phyloP scores from a whole-genome alignment of 2,797 vertebrate species.

The Oreochromis mossambicus region DNA sequence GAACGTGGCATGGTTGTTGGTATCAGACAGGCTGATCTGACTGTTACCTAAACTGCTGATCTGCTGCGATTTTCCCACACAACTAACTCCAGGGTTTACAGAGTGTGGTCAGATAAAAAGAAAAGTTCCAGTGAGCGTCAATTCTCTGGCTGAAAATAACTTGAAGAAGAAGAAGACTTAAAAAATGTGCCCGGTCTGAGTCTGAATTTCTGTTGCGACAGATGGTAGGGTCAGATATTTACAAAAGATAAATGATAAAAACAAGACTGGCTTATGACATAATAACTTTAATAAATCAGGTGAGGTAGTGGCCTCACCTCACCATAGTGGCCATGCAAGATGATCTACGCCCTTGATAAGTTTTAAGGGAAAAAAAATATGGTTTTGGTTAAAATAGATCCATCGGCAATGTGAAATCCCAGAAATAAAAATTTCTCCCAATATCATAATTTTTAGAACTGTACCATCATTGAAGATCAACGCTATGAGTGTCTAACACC shows the following conservation, averaged over 20 bases:
- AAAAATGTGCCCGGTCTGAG: neutral
- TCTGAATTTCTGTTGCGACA: neutral
- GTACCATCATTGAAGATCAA: neutral
- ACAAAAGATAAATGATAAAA: neutral
- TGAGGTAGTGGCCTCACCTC: neutral
- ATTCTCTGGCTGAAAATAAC: neutral
- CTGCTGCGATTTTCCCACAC: neutral
- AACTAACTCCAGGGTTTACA: neutral
- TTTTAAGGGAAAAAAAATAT: neutral
- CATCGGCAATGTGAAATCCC: neutral
- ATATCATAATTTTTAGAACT: neutral
- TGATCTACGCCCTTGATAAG: neutral
- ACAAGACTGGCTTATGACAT: neutral
- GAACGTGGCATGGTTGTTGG: neutral
- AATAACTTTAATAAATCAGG: neutral
- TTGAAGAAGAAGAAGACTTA: neutral
- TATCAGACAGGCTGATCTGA: neutral
- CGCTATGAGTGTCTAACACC: too few species aligned
- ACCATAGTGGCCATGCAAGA: neutral
- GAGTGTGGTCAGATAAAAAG: neutral
- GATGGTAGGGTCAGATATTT: neutral
- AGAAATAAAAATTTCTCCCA: neutral
- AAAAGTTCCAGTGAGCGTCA: neutral
- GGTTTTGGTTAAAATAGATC: neutral
- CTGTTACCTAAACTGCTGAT: neutral